These are phyloP conservation scores for Athripsodes cinereus DNA, from an alignment of 2,888 invertebrate genomes.

Conservation along the genomic window DNA sequence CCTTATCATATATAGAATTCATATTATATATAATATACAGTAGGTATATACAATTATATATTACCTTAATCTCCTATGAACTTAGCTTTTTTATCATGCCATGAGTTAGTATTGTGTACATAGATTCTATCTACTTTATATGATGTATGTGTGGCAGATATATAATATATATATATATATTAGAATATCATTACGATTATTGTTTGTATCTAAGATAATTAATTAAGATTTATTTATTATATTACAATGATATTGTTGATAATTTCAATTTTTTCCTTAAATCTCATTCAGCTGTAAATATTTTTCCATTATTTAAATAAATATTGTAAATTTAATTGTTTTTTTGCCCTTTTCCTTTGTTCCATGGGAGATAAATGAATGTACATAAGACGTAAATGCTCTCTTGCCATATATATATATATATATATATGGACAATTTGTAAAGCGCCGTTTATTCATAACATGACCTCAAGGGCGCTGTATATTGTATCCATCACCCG, in stretches of 20 bases:
- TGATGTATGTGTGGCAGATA: too few species aligned
- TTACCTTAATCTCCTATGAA: conserved; percentile 5
- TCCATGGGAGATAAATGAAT: too few species aligned
- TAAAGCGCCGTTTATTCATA: too few species aligned
- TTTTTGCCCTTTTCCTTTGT: background rate
- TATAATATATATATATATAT: too few species aligned
- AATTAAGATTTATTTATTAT: background rate
- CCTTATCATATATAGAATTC: conserved; percentile 7
- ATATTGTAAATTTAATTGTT: background rate
- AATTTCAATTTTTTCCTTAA: conserved; percentile 11
- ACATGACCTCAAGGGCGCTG: too few species aligned
- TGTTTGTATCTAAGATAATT: background rate
- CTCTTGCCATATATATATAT: too few species aligned
- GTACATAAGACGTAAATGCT: too few species aligned
- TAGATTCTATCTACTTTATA: background rate
- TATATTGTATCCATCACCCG: too few species aligned
- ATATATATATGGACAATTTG: too few species aligned
- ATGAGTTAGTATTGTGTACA: background rate
- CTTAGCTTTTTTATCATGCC: conserved; percentile 13
- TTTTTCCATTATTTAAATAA: conserved; percentile 8
- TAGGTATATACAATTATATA: background rate
- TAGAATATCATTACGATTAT: too few species aligned
- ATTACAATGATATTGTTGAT: background rate
- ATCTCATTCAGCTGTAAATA: conserved; percentile 14
- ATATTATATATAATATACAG: too few species aligned